phyloP scores from a whole-genome alignment of 2,797 vertebrate genomes.

The Aselliscus stoliczkanus region DNA sequence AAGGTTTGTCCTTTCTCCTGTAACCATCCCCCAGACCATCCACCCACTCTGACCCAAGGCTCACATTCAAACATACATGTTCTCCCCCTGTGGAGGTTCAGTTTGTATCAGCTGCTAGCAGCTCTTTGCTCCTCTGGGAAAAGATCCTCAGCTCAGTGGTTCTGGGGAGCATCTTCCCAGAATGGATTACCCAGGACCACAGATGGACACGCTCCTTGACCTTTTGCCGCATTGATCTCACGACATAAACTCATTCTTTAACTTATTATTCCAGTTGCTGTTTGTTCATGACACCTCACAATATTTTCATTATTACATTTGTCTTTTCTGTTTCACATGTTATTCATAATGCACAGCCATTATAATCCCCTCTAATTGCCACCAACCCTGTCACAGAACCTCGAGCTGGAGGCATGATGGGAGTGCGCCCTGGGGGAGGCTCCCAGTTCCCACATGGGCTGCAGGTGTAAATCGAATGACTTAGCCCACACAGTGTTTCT shows the following conservation, averaged over 20 bases:
- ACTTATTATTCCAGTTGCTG: constrained; percentile 62
- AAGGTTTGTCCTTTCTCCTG: background rate
- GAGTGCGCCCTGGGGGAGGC: background rate
- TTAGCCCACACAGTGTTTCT: background rate
- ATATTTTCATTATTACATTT: constrained; percentile 67
- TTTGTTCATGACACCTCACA: constrained; percentile 58
- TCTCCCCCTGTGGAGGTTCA: background rate
- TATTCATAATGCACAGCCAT: constrained; percentile 50
- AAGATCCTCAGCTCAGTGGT: background rate
- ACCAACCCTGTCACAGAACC: constrained; percentile 9
- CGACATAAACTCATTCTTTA: constrained; percentile 50
- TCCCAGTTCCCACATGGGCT: background rate
- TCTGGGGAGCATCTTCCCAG: background rate
- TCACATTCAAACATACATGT: background rate
- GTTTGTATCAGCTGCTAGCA: background rate
- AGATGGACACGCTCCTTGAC: background rate
- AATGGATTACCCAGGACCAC: background rate
- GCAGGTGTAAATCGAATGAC: background rate
- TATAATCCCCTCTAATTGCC: constrained; percentile 66
- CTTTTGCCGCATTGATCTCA: constrained; percentile 8
- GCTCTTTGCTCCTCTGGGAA: background rate
- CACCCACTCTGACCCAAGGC: background rate
- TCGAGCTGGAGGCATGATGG: background rate
- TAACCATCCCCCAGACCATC: background rate
- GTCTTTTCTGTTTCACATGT: constrained; percentile 63